Percentiles rank a stretch among this genome's conserved stretches.
Conservation (phyloP, 2,797 vertebrate genomes). For the Xenopus petersii region DNA sequence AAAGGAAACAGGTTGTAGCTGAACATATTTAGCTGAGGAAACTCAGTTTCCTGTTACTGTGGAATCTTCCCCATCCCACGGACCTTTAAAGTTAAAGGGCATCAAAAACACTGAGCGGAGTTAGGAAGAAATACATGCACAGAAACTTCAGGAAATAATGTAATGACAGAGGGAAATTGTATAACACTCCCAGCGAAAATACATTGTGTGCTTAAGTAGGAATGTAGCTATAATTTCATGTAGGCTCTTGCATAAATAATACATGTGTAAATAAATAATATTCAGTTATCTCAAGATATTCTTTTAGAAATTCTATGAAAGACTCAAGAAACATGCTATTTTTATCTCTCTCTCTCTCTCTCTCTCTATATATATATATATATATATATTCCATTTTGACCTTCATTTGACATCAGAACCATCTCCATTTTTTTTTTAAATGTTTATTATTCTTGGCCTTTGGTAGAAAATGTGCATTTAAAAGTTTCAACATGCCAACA, state of each 20-base stretch:
- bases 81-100: conserved; percentile 51
- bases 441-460: no score
- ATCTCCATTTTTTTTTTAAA: no score
- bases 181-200: conserved; percentile 49
- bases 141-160: conserved; percentile 51
- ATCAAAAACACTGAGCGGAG: conserved; percentile 47
- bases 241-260: not conserved
- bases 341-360: no score
- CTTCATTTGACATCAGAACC: no score
- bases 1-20: conserved; percentile 60
- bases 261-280: no score
- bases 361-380: no score
- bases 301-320: no score
- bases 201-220: not conserved
- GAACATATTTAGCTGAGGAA: conserved; percentile 61
- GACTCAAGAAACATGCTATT: no score
- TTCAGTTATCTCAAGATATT: no score
- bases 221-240: not conserved
- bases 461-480: no score
- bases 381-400: no score
- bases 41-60: conserved; percentile 69
- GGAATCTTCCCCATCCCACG: conserved; percentile 55
- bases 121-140: conserved; percentile 46
- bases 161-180: conserved; percentile 55
- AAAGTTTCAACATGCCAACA: no score